Percentiles rank a stretch among this genome's conserved stretches.
phyloP scores from a whole-genome alignment of 2,113 vertebrate species.

The Vidua chalybeata region DNA sequence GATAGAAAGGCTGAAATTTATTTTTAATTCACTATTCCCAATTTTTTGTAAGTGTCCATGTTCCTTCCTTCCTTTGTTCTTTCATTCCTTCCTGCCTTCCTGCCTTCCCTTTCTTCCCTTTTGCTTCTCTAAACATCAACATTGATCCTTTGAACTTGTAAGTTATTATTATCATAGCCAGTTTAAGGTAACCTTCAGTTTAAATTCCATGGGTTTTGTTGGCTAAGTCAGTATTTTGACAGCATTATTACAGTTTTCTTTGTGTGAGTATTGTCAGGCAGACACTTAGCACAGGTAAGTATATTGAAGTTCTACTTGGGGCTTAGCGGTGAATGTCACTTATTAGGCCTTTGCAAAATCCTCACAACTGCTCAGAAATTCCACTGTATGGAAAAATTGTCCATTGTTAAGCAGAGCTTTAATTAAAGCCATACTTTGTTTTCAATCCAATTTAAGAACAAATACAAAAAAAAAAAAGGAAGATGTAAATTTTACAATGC shows the following conservation, averaged over 20 bases:
- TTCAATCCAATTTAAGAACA: constrained; percentile 78
- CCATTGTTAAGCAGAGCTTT: constrained; percentile 61
- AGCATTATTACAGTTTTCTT: constrained; percentile 41
- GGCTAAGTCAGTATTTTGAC: constrained; percentile 30
- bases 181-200: constrained; percentile 41
- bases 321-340: constrained; percentile 31
- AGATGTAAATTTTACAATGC: constrained; percentile 76
- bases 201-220: constrained; percentile 23
- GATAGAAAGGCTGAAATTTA: neutral
- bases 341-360: constrained; percentile 48
- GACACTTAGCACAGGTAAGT: constrained; percentile 38
- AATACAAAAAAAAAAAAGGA: constrained; percentile 67
- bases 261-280: constrained; percentile 44
- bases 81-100: accelerated
- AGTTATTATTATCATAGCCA: neutral
- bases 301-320: constrained; percentile 17
- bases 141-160: neutral
- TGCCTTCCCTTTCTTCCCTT: neutral
- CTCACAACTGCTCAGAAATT: constrained; percentile 54
- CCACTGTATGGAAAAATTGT: neutral
- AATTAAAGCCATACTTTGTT: constrained; percentile 77
- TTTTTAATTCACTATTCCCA: neutral
- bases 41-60: neutral
- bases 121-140: neutral
- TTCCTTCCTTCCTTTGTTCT: neutral